phyloP scores from a whole-genome alignment of 2,113 vertebrate species.

The Paraplagusia blochii region DNA sequence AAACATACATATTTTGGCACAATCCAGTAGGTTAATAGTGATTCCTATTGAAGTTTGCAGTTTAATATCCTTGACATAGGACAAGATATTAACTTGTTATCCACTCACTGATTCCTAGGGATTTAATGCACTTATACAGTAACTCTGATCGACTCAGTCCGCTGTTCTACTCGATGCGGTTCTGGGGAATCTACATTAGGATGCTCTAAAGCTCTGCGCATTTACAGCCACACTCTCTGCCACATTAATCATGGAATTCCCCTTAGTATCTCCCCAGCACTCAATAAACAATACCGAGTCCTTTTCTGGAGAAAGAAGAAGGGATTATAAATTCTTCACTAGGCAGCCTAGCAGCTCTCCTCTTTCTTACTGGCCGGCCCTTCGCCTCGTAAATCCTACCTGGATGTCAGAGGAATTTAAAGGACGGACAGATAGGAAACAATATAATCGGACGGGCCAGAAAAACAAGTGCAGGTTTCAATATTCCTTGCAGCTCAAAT shows the following conservation, averaged over 20 bases:
- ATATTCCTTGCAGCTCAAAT: constrained; percentile 12
- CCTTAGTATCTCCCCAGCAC: constrained; percentile 19
- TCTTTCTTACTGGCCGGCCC: background rate
- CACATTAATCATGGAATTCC: background rate
- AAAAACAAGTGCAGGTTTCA: constrained; percentile 23
- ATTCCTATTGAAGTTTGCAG: too few species aligned
- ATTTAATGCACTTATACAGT: too few species aligned
- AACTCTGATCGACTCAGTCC: too few species aligned
- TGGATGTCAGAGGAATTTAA: constrained; percentile 2
- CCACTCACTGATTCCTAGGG: too few species aligned
- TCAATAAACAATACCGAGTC: constrained; percentile 16
- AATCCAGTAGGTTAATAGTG: too few species aligned
- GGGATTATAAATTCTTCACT: constrained; percentile 40
- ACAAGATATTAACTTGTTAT: too few species aligned
- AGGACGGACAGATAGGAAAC: constrained; percentile 4
- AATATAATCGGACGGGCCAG: constrained; percentile 23
- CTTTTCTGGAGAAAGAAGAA: constrained; percentile 11
- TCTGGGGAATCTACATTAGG: constrained; percentile 39
- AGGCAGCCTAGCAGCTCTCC: constrained; percentile 20
- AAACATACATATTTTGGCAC: too few species aligned
- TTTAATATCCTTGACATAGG: too few species aligned
- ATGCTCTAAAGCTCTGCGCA: constrained; percentile 35
- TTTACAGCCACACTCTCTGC: too few species aligned
- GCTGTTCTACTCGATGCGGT: constrained; percentile 39
- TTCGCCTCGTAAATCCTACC: constrained; percentile 50